These are phyloP conservation scores for Drosophila yakuba DNA, from an alignment of 1,140 invertebrate species.

Conservation along the genomic window DNA sequence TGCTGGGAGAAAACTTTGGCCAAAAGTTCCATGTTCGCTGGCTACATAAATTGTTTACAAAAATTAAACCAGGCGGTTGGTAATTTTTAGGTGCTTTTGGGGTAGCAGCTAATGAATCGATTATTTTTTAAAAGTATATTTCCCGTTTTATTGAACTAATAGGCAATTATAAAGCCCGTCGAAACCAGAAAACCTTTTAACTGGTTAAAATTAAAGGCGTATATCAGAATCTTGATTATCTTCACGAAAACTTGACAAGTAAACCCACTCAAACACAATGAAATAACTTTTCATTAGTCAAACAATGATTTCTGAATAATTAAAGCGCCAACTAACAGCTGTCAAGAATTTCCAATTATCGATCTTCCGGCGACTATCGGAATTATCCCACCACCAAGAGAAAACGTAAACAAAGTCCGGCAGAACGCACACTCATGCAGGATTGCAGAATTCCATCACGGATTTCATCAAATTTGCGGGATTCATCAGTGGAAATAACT, in stretches of 20 bases:
- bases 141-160: too few relatives aligned
- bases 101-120: not conserved
- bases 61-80: constrained; percentile 1
- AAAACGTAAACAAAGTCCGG: constrained; percentile 40
- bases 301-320: too few relatives aligned
- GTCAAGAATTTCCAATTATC: not conserved
- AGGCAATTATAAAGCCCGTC: too few relatives aligned
- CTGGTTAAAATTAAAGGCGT: too few relatives aligned
- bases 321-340: not conserved
- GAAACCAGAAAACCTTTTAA: too few relatives aligned
- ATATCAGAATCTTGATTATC: too few relatives aligned
- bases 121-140: not conserved
- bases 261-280: too few relatives aligned
- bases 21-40: constrained; percentile 32
- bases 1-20: constrained; percentile 35
- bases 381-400: not conserved
- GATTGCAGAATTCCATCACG: constrained; percentile 36
- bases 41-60: constrained; percentile 7
- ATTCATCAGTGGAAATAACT: not conserved
- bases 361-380: constrained; percentile 1
- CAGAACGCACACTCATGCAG: constrained; percentile 51
- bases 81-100: constrained; percentile 1
- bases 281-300: too few relatives aligned
- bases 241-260: too few relatives aligned
- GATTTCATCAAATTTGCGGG: constrained; percentile 22